Percentiles rank a stretch among this genome's conserved stretches.
Conservation (phyloP, 1,140 invertebrate species). For the Bathynomus jamesi region DNA sequence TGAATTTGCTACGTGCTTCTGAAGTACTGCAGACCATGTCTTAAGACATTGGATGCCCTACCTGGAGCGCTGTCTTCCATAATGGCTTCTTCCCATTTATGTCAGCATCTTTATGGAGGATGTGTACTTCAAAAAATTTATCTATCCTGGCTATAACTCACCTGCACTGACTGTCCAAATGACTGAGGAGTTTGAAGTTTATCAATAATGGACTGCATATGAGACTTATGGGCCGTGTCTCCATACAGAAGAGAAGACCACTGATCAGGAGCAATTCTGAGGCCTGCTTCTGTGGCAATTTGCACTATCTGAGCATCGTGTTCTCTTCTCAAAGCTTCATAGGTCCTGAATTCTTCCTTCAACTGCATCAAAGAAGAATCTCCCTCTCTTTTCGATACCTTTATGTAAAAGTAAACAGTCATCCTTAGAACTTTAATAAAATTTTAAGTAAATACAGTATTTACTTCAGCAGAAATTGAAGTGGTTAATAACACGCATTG, state of each 20-base stretch:
- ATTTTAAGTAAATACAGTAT: conserved; percentile 58
- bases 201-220: conserved; percentile 97
- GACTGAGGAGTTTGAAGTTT: conserved; percentile 67
- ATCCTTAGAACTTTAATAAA: conserved; percentile 95
- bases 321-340: conserved; percentile 83
- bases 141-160: no score
- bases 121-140: no score
- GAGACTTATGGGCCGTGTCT: conserved; percentile 88
- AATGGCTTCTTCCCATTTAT: no score
- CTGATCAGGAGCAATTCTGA: conserved; percentile 94
- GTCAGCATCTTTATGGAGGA: no score
- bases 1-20: no score
- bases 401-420: conserved; percentile 95
- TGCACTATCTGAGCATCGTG: conserved; percentile 98
- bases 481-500: no score
- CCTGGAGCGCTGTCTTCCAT: no score
- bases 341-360: conserved; percentile 94
- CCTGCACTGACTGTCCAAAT: conserved; percentile 82
- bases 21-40: no score
- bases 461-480: conserved; percentile 78
- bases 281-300: conserved; percentile 93
- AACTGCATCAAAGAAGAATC: conserved; percentile 98
- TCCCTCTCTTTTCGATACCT: conserved; percentile 93
- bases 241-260: conserved; percentile 96
- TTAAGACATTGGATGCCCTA: no score